phyloP scores from a whole-genome alignment of 1,140 invertebrate species.

The Panagrolaimus sp. region DNA sequence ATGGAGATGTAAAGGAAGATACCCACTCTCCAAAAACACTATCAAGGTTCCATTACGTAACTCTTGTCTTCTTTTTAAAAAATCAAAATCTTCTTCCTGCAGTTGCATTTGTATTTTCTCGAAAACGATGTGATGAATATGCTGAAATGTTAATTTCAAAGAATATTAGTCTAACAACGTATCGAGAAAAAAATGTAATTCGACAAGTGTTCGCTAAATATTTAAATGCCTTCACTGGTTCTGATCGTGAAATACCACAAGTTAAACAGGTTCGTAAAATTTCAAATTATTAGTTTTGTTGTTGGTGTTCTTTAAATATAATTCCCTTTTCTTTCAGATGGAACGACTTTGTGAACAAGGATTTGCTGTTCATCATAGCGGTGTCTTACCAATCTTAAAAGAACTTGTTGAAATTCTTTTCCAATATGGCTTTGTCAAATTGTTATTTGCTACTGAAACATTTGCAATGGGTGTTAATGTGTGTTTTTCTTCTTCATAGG shows the following conservation, averaged over 20 bases:
- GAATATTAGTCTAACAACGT: slow-evolving; percentile 77
- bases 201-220: slow-evolving; percentile 76
- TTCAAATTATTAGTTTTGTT: no score
- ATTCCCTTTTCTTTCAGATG: slow-evolving; percentile 64
- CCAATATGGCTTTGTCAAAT: slow-evolving; percentile 77
- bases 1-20: slow-evolving; percentile 14
- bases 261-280: no score
- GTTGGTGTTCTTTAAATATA: no score
- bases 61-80: slow-evolving; percentile 73
- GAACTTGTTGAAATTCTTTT: slow-evolving; percentile 97
- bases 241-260: slow-evolving; percentile 81
- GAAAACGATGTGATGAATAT: slow-evolving; percentile 76
- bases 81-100: slow-evolving; percentile 75
- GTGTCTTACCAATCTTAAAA: slow-evolving; percentile 89
- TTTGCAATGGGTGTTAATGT: slow-evolving; percentile 80
- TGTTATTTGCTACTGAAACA: slow-evolving; percentile 94
- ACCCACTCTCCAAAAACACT: no score
- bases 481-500: neutral
- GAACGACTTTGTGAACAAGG: slow-evolving; percentile 74
- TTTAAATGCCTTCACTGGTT: slow-evolving; percentile 74
- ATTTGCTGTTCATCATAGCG: slow-evolving; percentile 92
- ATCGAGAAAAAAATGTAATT: slow-evolving; percentile 76
- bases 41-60: slow-evolving; percentile 78
- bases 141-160: slow-evolving; percentile 66
- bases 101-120: slow-evolving; percentile 75